Base-by-base conservation (phyloP, 2,888 invertebrate species). In the Gymnocheta viridis region DNA sequence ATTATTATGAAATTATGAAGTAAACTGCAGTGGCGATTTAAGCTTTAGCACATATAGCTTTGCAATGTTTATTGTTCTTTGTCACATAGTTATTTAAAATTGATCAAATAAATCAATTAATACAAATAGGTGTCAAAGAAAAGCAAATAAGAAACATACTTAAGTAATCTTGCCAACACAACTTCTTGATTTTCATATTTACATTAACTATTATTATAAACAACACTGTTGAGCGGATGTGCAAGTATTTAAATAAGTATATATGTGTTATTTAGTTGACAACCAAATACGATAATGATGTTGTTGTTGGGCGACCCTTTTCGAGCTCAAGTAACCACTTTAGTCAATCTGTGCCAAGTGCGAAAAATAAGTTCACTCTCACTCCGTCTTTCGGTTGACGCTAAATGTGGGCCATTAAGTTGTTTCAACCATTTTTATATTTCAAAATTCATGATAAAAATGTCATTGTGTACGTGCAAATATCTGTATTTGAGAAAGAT, bases 321-420 rank as follows among this genome's bases (percentile, higher is more conserved):
- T 41, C 62, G 56, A 32, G 38, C 49, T 64, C 32, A 83, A 83
- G 74, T 76, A 74, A 76, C 70, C 82, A 80, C 79, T 83, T 76
- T 35, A 49, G 56, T 35, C 72, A 73, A 82, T 73, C 60, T 82
- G 74, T 82, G 79, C 79, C 82, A 82, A 82, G 82, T 82, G 82
- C 66, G 41, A 72, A 60, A 51, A 76, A 1, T 1, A 58, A 35
- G 19, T n/a, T 58, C 77, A 67, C 51, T 56, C 44, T 72, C 41
- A 4, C 29, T 56, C 62, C 62, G 69, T 24, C 60, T 60, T 58
- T 41, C 51, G 58, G 47, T n/a, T 56, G 32, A 64, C 69, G 27
- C 47, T 27, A 22, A 78, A 78, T 69, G 56, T 76, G 44, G 76
- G 51, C 51, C 76, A 72, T 76, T 79, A 79, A 60, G 44, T 76